phyloP scores from a whole-genome alignment of 2,113 vertebrate genomes.

The Notothenia rossii region DNA sequence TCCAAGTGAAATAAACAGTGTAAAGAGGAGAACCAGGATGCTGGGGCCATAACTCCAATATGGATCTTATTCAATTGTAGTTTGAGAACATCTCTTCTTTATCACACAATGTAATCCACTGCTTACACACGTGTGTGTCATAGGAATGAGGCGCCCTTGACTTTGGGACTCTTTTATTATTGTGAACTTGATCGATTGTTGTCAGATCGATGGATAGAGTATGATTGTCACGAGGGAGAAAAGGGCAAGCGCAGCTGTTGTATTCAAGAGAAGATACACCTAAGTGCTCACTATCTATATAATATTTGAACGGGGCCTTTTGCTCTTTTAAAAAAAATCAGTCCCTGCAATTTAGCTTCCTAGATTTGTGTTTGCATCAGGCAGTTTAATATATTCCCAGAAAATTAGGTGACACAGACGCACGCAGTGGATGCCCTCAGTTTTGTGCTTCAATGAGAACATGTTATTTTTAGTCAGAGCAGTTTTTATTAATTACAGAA shows the following conservation, averaged over 20 bases:
- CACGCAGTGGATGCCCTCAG: constrained; percentile 31
- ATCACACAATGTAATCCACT: constrained; percentile 16
- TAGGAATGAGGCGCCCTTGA: neutral
- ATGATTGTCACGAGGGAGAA: constrained; percentile 22
- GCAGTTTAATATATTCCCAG: constrained; percentile 26
- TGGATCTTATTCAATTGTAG: neutral
- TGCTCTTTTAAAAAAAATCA: constrained; percentile 20
- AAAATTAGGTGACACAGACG: constrained; percentile 43
- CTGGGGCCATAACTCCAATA: constrained; percentile 1
- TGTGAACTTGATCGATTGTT: constrained; percentile 38
- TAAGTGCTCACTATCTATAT: constrained; percentile 21
- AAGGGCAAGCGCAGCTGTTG: constrained; percentile 21
- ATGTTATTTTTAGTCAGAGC: neutral
- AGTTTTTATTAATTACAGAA: constrained; percentile 9
- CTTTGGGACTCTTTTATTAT: constrained; percentile 38
- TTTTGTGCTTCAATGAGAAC: constrained; percentile 15
- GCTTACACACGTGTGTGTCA: constrained; percentile 10
- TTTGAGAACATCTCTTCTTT: neutral
- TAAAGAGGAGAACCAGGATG: constrained; percentile 10
- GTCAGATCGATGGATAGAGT: constrained; percentile 22
- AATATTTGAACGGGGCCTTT: constrained; percentile 20
- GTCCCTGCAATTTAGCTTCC: constrained; percentile 27
- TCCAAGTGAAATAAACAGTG: neutral
- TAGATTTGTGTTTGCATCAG: constrained; percentile 18
- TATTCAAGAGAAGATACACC: constrained; percentile 7